Base-by-base conservation (phyloP, 2,888 invertebrate genomes). In the Eilema sororculum region DNA sequence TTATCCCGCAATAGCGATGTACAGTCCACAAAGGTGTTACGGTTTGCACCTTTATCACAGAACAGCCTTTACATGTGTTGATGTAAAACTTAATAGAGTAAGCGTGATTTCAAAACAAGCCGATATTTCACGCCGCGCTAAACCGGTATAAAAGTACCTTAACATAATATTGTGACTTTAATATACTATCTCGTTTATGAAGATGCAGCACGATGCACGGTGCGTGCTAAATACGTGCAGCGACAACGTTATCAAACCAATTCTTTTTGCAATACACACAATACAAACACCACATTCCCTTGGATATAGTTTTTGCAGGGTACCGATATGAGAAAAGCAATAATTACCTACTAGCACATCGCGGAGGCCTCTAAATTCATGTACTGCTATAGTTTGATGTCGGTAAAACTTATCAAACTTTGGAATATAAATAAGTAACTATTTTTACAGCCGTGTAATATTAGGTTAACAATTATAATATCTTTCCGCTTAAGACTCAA, bases 391-490 rank as follows among this genome's bases (percentile, higher is more conserved):
- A 41, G 41, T 16, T 41, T 41, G 16, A 6, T 20, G 46, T 20
- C 46, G 41, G 16, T 41, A 41, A 46, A n/a, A n/a, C 2, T 52
- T 52, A 8, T n/a, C n/a, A n/a, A 52, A 52, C 8, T 52, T 52
- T 52, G 52, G 37, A 24, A 37, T 6, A 16, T 37, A 22, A 37
- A 37, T 3, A 24, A 37, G 24, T 3, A 24, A 41, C 10, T 20
- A 25, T 58, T 12, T 62, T 37, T 13, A 20, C 8, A 16, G 41
- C n/a, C 20, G 28, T 28, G 12, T 12, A 64, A 52, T n/a, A 46
- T 20, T 62, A 63, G 64, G 46, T 64, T 64, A n/a, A 72, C 75
- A 72, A 74, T 72, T 71, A 41, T 75, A 75, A 78, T 72, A 77
- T 77, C 71, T 77, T 75, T 75, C 58, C 65, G 22, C 64, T 41